Evolutionary conservation across 2,888 invertebrate genomes (phyloP).

Genomic region (Dyspetes luteomarginatus): DNA sequence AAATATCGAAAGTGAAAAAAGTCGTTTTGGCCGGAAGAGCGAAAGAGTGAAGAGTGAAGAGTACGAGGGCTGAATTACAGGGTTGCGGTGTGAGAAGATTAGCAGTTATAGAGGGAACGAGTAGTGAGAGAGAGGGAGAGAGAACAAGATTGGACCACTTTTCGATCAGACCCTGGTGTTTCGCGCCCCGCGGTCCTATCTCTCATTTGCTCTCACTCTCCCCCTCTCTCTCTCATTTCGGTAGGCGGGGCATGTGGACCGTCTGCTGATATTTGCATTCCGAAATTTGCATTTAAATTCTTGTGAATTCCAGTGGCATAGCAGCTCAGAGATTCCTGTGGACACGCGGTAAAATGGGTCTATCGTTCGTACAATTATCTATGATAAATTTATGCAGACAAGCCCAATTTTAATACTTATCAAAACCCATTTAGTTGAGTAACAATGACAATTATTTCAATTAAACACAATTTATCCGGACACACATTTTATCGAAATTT

Average conservation of each 20-base stretch:
- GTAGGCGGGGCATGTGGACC: conserved; percentile 33
- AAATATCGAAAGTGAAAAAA: neutral
- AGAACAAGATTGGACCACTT: conserved; percentile 36
- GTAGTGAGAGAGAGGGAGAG: conserved; percentile 13
- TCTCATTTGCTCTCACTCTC: neutral
- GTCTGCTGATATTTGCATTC: conserved; percentile 63
- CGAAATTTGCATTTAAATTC: conserved; percentile 68
- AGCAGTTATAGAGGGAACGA: conserved; percentile 26
- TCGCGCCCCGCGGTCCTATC: conserved; percentile 23
- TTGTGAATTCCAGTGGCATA: conserved; percentile 46
- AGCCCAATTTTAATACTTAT: neutral
- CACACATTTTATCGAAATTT: too few species aligned
- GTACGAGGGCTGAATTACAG: conserved; percentile 46
- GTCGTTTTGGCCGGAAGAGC: neutral
- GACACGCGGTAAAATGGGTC: neutral
- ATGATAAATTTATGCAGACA: neutral
- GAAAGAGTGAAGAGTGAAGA: conserved; percentile 27
- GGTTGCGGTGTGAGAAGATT: conserved; percentile 40
- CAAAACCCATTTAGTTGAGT: neutral
- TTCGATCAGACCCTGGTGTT: conserved; percentile 49
- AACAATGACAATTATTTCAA: too few species aligned
- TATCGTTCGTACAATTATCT: neutral
- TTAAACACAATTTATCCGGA: too few species aligned
- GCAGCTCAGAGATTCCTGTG: conserved; percentile 32
- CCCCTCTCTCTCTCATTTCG: conserved; percentile 35